Conservation (phyloP, 2,888 invertebrate genomes). For the Tanaodytes sp. region DNA sequence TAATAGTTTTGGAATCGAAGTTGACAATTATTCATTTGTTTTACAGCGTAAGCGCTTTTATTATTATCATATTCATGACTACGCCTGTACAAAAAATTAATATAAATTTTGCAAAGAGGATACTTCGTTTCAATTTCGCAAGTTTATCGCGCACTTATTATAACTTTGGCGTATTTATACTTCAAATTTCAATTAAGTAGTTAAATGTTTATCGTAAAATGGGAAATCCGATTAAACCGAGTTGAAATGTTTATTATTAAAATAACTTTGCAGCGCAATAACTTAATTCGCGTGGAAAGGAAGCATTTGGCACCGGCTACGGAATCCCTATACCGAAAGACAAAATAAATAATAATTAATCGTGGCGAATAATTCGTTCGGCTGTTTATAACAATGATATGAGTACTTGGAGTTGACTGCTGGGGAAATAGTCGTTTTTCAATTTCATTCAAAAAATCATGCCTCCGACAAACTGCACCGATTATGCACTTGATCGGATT, state of each 20-base stretch:
- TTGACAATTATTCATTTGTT: too few relatives aligned
- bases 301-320: background rate
- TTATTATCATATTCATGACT: too few relatives aligned
- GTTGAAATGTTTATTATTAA: slow-evolving; percentile 11
- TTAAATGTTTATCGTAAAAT: background rate
- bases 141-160: background rate
- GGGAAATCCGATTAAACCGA: slow-evolving; percentile 5
- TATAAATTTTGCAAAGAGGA: background rate
- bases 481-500: too few relatives aligned
- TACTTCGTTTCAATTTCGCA: background rate
- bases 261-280: slow-evolving; percentile 9
- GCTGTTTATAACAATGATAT: too few relatives aligned
- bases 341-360: slow-evolving; percentile 2
- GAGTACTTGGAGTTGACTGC: too few relatives aligned
- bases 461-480: too few relatives aligned
- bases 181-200: background rate
- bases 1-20: too few relatives aligned
- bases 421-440: too few relatives aligned
- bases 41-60: too few relatives aligned
- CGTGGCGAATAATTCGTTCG: background rate
- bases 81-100: slow-evolving; percentile 2
- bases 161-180: background rate
- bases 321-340: too few relatives aligned
- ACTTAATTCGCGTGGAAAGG: slow-evolving; percentile 3
- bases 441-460: background rate